Conservation (phyloP, 2,797 vertebrate species). For the Mormyrus hasselquistii region DNA sequence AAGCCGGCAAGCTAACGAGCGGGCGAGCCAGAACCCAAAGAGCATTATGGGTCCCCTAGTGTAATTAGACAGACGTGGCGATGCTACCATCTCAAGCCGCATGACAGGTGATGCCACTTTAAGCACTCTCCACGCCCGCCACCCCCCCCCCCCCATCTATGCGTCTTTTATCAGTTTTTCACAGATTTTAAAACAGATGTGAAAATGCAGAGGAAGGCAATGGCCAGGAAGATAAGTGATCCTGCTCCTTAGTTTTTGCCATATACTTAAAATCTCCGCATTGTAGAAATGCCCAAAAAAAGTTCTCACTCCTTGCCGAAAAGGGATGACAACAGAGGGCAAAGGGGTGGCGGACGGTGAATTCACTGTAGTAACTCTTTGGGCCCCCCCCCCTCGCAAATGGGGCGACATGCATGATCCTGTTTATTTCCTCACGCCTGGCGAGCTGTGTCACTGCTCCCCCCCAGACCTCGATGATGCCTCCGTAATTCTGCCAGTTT, state of each 20-base stretch:
- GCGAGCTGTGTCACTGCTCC: conserved; percentile 46
- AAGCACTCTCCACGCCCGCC: conserved; percentile 69
- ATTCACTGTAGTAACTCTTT: not conserved
- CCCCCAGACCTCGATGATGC: conserved; percentile 64
- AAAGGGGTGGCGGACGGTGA: not conserved
- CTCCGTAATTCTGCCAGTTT: conserved; percentile 62
- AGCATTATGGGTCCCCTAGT: conserved; percentile 62
- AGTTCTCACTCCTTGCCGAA: not conserved
- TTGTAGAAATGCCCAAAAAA: not conserved
- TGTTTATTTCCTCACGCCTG: conserved; percentile 49
- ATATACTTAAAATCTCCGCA: not conserved
- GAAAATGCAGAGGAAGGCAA: not conserved
- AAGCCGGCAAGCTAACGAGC: conserved; percentile 61
- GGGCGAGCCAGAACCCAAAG: conserved; percentile 58
- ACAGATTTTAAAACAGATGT: not conserved
- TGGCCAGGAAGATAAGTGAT: not conserved
- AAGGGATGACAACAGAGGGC: not conserved
- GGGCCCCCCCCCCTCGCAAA: not conserved
- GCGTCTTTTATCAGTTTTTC: not conserved
- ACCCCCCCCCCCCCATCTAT: not conserved
- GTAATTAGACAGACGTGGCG: conserved; percentile 69
- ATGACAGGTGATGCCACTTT: conserved; percentile 21
- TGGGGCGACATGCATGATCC: conserved; percentile 20
- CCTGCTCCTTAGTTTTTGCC: not conserved
- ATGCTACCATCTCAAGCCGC: conserved; percentile 54